Evolutionary conservation across 2,888 invertebrate species (phyloP).

Genomic region (Hemaris fuciformis): DNA sequence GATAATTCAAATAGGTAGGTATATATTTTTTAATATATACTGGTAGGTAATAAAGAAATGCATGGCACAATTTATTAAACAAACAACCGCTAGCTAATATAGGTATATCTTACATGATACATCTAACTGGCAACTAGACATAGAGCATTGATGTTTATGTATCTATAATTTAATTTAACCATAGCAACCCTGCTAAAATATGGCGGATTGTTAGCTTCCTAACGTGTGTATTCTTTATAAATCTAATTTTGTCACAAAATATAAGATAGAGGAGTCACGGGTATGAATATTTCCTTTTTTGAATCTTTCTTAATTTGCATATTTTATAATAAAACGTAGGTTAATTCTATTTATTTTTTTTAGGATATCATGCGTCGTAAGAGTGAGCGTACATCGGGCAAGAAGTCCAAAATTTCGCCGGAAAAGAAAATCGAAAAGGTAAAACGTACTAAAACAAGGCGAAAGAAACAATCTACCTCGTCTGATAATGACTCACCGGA

Average conservation of each 20-base stretch:
- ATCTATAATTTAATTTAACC: not conserved
- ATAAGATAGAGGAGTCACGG: not conserved
- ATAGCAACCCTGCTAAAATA: not conserved
- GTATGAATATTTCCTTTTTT: not conserved
- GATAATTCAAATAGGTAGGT: too few species aligned
- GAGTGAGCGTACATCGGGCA: constrained; percentile 85
- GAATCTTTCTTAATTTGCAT: not conserved
- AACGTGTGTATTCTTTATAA: not conserved
- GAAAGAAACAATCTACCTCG: constrained; percentile 80
- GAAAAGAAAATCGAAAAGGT: constrained; percentile 82
- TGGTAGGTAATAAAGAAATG: too few species aligned
- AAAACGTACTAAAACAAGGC: constrained; percentile 78
- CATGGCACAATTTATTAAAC: too few species aligned
- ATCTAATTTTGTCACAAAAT: not conserved
- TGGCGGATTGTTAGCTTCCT: not conserved
- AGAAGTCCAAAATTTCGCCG: constrained; percentile 84
- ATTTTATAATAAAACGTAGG: too few species aligned
- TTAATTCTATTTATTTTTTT: constrained; percentile 21
- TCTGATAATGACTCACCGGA: constrained; percentile 76
- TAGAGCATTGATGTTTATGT: not conserved
- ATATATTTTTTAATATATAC: too few species aligned
- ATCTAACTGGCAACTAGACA: not conserved
- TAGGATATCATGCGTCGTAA: constrained; percentile 85
- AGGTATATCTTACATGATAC: too few species aligned
- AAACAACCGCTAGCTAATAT: too few species aligned